phyloP scores from a whole-genome alignment of 1,140 invertebrate species.

The Anthonomus grandis region DNA sequence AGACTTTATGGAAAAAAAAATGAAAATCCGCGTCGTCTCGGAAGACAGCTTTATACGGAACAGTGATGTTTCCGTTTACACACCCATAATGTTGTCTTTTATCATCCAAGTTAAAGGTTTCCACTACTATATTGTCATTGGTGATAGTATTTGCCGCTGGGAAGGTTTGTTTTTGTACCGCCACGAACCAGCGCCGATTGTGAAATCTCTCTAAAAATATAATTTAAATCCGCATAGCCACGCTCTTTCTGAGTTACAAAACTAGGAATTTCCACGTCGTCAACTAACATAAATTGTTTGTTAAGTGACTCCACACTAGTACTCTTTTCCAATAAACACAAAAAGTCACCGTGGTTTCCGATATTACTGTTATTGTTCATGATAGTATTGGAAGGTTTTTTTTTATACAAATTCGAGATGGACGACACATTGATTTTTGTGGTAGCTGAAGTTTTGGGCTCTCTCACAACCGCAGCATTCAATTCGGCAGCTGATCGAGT shows the following conservation, averaged over 20 bases:
- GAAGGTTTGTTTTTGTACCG: neutral
- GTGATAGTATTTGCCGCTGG: neutral
- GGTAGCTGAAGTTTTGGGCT: too few relatives aligned
- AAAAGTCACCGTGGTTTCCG: neutral
- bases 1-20: neutral
- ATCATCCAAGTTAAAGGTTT: neutral
- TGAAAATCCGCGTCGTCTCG: neutral
- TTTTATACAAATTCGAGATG: neutral
- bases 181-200: slow-evolving; percentile 2
- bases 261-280: slow-evolving; percentile 1
- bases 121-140: slow-evolving; percentile 1
- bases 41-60: slow-evolving; percentile 1
- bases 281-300: slow-evolving; percentile 1
- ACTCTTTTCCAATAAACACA: slow-evolving; percentile 1
- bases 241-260: neutral
- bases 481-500: too few relatives aligned
- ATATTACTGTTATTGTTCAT: slow-evolving; percentile 3
- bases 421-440: neutral
- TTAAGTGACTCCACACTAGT: neutral
- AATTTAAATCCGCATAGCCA: neutral
- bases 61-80: neutral
- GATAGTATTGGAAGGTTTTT: neutral
- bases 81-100: slow-evolving; percentile 2
- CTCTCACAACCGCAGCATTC: too few relatives aligned
- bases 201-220: neutral